Conservation (phyloP, 2,888 invertebrate species). For the Drosophila affinis region DNA sequence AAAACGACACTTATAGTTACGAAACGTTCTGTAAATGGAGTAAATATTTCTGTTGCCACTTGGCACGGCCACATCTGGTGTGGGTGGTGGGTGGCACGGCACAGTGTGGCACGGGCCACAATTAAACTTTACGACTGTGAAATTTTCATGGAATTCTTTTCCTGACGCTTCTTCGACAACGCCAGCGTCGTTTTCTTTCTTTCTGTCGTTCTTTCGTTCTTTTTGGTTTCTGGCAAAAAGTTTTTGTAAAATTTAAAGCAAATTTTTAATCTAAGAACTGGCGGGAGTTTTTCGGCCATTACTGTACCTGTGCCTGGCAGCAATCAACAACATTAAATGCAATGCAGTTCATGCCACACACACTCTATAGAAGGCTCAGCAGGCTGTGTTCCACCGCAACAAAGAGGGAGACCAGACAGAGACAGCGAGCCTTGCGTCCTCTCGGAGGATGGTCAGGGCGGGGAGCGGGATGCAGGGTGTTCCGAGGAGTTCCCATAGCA, state of each 20-base stretch:
- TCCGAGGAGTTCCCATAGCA: too few species aligned
- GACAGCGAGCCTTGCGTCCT: too few species aligned
- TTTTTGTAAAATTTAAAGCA: constrained; percentile 50
- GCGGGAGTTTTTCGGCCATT: background rate
- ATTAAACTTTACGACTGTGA: constrained; percentile 74
- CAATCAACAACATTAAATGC: constrained; percentile 13
- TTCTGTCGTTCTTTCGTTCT: background rate
- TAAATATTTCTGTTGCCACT: background rate
- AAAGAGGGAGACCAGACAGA: too few species aligned
- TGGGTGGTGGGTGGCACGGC: too few species aligned
- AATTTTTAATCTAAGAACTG: constrained; percentile 14
- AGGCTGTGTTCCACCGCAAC: too few species aligned
- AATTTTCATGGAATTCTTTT: constrained; percentile 58
- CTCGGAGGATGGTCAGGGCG: too few species aligned
- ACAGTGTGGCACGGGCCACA: constrained; percentile 59
- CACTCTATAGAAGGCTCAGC: too few species aligned
- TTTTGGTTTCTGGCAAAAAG: constrained; percentile 25
- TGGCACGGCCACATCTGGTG: background rate
- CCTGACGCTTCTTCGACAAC: constrained; percentile 4
- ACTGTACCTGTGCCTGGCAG: background rate
- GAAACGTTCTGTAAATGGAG: too few species aligned
- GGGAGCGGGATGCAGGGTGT: too few species aligned
- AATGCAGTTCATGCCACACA: background rate
- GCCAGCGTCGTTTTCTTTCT: background rate
- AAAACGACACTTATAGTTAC: too few species aligned